These are phyloP conservation scores for Momotus momota DNA, from an alignment of 2,797 vertebrate species.

Conservation along the genomic window DNA sequence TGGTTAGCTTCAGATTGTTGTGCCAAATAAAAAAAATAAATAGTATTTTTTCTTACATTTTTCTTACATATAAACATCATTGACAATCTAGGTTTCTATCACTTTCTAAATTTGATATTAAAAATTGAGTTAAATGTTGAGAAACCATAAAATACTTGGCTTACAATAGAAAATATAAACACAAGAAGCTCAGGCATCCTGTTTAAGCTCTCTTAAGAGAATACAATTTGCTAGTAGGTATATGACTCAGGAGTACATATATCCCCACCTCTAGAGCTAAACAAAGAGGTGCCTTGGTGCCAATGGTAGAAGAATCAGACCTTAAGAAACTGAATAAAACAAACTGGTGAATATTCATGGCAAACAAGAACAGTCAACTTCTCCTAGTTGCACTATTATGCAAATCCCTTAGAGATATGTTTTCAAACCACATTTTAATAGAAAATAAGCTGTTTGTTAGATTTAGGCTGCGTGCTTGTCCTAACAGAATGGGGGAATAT, in stretches of 20 bases:
- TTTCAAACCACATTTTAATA: not conserved
- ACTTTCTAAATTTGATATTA: not conserved
- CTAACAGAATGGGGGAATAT: not conserved
- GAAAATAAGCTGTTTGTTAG: not conserved
- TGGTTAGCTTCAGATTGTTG: not conserved
- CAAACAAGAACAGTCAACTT: not conserved
- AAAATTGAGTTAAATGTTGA: not conserved
- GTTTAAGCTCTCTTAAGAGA: not conserved
- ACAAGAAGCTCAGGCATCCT: not conserved
- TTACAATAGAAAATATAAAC: not conserved
- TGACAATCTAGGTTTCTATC: not conserved
- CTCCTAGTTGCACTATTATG: not conserved
- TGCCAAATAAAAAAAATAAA: not conserved
- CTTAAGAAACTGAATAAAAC: not conserved
- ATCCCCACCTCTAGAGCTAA: not conserved
- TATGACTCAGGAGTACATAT: not conserved
- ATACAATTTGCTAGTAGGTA: not conserved
- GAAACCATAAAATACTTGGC: not conserved
- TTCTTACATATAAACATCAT: not conserved
- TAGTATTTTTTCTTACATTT: not conserved
- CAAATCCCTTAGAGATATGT: not conserved
- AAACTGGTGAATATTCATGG: not conserved
- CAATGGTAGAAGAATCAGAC: not conserved
- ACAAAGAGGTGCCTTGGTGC: not conserved
- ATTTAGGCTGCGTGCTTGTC: not conserved